Percentiles rank a stretch among this genome's conserved stretches.
These are phyloP conservation scores for Palaemon carinicauda DNA, from an alignment of 1,140 invertebrate species.

Conservation along the genomic window DNA sequence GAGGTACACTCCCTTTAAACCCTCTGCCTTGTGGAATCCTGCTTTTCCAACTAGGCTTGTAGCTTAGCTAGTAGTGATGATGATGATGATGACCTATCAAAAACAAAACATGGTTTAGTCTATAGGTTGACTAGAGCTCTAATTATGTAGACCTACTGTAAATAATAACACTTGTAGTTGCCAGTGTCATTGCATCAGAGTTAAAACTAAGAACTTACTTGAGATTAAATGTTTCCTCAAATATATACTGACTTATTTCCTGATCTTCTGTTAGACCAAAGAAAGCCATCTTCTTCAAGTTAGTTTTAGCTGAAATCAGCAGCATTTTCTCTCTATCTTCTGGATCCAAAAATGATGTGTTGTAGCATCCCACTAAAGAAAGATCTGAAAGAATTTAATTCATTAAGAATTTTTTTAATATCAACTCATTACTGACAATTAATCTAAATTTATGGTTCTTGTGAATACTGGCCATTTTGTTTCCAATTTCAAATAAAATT, in stretches of 20 bases:
- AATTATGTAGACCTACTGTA: too few relatives aligned
- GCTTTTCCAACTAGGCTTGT: too few relatives aligned
- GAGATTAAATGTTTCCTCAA: slow-evolving; percentile 96
- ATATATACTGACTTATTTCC: slow-evolving; percentile 93
- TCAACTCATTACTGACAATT: too few relatives aligned
- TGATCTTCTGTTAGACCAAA: slow-evolving; percentile 97
- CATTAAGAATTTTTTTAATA: too few relatives aligned
- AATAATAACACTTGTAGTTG: too few relatives aligned
- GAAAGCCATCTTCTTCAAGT: slow-evolving; percentile 93
- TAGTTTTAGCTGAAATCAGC: slow-evolving; percentile 92
- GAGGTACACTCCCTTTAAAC: too few relatives aligned
- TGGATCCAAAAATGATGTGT: slow-evolving; percentile 76
- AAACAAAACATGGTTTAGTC: background rate
- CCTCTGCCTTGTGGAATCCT: too few relatives aligned
- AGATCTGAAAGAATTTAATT: slow-evolving; percentile 71
- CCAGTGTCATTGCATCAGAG: background rate
- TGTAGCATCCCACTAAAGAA: slow-evolving; percentile 94
- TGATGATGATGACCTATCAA: too few relatives aligned
- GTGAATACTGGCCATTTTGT: too few relatives aligned
- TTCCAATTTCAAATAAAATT: too few relatives aligned
- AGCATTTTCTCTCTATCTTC: slow-evolving; percentile 80
- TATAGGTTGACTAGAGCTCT: background rate
- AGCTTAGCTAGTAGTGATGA: too few relatives aligned
- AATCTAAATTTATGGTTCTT: too few relatives aligned
- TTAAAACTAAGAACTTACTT: slow-evolving; percentile 7